Conservation (phyloP, 2,113 vertebrate genomes). For the Xenopus borealis region DNA sequence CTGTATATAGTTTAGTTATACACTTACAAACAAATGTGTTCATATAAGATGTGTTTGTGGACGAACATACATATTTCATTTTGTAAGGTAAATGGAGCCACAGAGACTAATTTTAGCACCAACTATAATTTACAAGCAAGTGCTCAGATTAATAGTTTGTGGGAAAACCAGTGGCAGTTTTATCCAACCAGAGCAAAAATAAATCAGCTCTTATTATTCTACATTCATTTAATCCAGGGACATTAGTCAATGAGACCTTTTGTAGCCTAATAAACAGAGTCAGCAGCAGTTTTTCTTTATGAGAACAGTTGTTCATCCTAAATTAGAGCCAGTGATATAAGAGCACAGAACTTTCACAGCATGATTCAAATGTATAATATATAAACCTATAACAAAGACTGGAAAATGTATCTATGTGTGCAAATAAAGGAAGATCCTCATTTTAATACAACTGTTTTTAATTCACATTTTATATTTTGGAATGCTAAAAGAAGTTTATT, state of each 20-base stretch:
- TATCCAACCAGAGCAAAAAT: slow-evolving; percentile 74
- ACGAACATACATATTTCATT: too few relatives aligned
- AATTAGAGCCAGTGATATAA: slow-evolving; percentile 73
- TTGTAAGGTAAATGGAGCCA: slow-evolving; percentile 49
- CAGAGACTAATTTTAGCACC: slow-evolving; percentile 75
- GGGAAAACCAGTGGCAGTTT: slow-evolving; percentile 79
- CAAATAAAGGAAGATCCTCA: slow-evolving; percentile 67
- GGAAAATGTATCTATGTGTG: slow-evolving; percentile 69
- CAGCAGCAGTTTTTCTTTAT: slow-evolving; percentile 82
- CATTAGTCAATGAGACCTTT: slow-evolving; percentile 82
- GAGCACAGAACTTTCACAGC: slow-evolving; percentile 67
- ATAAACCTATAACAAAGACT: slow-evolving; percentile 64
- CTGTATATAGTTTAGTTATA: too few relatives aligned
- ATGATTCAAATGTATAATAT: slow-evolving; percentile 77
- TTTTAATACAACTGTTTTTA: slow-evolving; percentile 49
- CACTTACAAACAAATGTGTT: too few relatives aligned
- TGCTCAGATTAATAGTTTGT: slow-evolving; percentile 82
- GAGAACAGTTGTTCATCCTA: slow-evolving; percentile 80
- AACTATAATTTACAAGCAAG: slow-evolving; percentile 72
- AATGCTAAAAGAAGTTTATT: too few relatives aligned
- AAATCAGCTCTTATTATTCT: slow-evolving; percentile 84
- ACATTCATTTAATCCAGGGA: slow-evolving; percentile 80
- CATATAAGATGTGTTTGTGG: too few relatives aligned
- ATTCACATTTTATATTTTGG: too few relatives aligned
- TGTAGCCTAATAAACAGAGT: slow-evolving; percentile 79